A percentile compares a stretch with the other conserved stretches of the same genome.
These are phyloP conservation scores for Ctena decussata DNA, from an alignment of 2,888 invertebrate genomes.

Conservation along the genomic window DNA sequence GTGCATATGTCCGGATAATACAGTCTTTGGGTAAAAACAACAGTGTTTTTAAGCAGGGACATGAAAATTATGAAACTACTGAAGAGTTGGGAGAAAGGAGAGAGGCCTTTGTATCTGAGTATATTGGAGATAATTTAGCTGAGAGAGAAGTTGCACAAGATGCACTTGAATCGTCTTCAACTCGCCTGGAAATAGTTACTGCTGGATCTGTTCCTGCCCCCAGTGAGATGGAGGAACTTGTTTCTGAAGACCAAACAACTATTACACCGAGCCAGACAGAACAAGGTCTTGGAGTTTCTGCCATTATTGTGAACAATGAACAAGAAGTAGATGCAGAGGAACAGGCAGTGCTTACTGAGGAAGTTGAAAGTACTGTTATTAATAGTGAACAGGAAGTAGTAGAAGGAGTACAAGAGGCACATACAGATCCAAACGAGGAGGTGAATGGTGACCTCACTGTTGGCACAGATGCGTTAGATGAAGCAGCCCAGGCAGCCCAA, in stretches of 20 bases:
- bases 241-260: too few species aligned
- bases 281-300: too few species aligned
- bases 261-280: too few species aligned
- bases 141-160: not conserved
- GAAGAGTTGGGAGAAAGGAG: not conserved
- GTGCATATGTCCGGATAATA: not conserved
- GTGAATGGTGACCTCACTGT: not conserved
- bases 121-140: not conserved
- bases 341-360: not conserved
- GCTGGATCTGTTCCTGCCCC: not conserved
- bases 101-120: too few species aligned
- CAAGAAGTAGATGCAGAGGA: too few species aligned
- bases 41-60: too few species aligned
- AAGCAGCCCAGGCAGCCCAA: not conserved
- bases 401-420: not conserved
- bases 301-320: too few species aligned
- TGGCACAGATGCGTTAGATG: not conserved
- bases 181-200: not conserved
- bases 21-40: not conserved
- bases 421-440: not conserved
- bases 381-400: not conserved
- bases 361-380: not conserved
- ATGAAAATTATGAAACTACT: too few species aligned
- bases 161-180: too few species aligned
- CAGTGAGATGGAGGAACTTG: too few species aligned